phyloP scores from a whole-genome alignment of 2,888 invertebrate species.

The Parnassius smintheus region DNA sequence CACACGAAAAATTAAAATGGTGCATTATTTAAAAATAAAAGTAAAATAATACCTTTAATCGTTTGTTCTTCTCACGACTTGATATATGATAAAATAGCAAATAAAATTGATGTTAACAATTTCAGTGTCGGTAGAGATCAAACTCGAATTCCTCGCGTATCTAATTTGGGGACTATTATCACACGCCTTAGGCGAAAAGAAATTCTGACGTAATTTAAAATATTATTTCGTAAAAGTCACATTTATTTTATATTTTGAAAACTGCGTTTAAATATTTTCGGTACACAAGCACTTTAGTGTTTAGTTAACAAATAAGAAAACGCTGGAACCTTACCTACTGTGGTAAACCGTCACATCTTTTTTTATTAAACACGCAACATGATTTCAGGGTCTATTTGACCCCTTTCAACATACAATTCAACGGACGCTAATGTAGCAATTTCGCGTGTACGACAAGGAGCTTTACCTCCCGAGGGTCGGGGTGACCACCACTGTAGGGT shows the following conservation, averaged over 20 bases:
- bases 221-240: conserved; percentile 11
- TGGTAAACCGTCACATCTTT: conserved; percentile 10
- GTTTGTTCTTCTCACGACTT: too few relatives aligned
- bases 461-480: conserved; percentile 32
- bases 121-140: too few relatives aligned
- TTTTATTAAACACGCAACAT: conserved; percentile 24
- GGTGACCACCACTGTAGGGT: conserved; percentile 34
- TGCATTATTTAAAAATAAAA: too few relatives aligned
- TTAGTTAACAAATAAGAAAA: conserved; percentile 6
- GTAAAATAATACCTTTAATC: too few relatives aligned
- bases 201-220: conserved; percentile 13
- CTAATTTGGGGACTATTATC: too few relatives aligned
- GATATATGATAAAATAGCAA: too few relatives aligned
- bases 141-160: too few relatives aligned
- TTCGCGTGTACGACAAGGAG: conserved; percentile 27
- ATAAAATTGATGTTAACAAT: too few relatives aligned
- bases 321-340: conserved; percentile 3
- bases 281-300: background rate
- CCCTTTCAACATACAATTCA: conserved; percentile 52
- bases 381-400: conserved; percentile 36
- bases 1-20: too few relatives aligned
- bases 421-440: conserved; percentile 40
- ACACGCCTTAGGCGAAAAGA: background rate
- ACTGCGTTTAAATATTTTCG: background rate
- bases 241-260: background rate